Conservation (phyloP, 2,888 invertebrate genomes). For the Hyles lineata region DNA sequence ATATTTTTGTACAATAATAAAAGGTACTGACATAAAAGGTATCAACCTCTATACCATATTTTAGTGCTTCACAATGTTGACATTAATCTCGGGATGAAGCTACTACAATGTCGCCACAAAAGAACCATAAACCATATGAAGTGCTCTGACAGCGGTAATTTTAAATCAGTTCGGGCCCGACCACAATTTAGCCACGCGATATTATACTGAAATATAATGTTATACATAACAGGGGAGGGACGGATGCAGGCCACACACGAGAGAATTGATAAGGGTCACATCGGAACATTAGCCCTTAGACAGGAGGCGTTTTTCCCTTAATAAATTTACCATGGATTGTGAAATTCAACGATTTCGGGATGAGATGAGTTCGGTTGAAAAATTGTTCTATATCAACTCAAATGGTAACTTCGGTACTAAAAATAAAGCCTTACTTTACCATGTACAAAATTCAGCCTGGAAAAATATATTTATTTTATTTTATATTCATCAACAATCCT, state of each 20-base stretch:
- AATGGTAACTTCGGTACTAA: too few species aligned
- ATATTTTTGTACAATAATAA: too few species aligned
- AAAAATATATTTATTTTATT: too few species aligned
- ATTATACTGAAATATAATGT: slow-evolving; percentile 36
- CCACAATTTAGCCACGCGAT: slow-evolving; percentile 39
- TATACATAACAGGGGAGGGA: slow-evolving; percentile 52
- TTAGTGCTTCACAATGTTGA: too few species aligned
- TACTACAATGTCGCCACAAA: background rate
- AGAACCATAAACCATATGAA: slow-evolving; percentile 5
- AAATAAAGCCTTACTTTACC: too few species aligned
- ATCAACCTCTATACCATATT: too few species aligned
- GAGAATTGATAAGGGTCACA: slow-evolving; percentile 68
- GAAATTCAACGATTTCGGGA: slow-evolving; percentile 41
- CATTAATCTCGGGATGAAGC: too few species aligned
- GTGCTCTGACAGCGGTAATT: slow-evolving; percentile 23
- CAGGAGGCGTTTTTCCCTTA: slow-evolving; percentile 48
- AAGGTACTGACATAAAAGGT: too few species aligned
- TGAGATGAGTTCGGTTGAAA: background rate
- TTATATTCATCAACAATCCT: too few species aligned
- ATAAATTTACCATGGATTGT: slow-evolving; percentile 47
- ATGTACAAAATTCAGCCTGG: too few species aligned
- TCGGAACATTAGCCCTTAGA: slow-evolving; percentile 53
- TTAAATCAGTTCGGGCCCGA: slow-evolving; percentile 37
- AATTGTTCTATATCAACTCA: too few species aligned
- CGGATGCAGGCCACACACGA: slow-evolving; percentile 52